phyloP scores from a whole-genome alignment of 2,797 vertebrate genomes.

The Babyrousa celebensis region DNA sequence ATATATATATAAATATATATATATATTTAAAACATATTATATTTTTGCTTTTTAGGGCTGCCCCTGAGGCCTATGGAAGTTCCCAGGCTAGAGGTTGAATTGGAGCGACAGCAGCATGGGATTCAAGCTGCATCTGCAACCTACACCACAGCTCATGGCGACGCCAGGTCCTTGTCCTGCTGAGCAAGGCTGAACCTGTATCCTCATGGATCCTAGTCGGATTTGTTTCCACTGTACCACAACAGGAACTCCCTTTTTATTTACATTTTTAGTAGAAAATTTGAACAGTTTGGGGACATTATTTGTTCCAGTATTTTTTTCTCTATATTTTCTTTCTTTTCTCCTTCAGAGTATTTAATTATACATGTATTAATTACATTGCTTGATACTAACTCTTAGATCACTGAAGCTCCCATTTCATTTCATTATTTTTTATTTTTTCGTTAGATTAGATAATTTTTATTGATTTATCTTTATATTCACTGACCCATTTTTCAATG shows the following conservation, averaged over 20 bases:
- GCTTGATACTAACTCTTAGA: neutral
- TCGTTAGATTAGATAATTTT: constrained; percentile 34
- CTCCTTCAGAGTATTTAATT: neutral
- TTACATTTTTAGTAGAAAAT: neutral
- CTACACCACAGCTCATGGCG: too few species aligned
- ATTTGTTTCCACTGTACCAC: too few species aligned
- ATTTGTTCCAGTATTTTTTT: neutral
- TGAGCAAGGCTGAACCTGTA: too few species aligned
- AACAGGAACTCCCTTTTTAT: neutral
- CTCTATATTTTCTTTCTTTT: neutral
- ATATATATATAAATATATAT: too few species aligned
- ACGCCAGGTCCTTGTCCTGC: too few species aligned
- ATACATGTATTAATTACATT: neutral
- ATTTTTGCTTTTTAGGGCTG: too few species aligned
- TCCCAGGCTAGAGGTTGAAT: too few species aligned
- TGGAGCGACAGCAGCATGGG: too few species aligned
- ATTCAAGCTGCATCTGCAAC: too few species aligned
- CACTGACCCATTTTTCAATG: neutral
- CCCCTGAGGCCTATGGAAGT: too few species aligned
- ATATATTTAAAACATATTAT: too few species aligned
- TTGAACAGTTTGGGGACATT: neutral
- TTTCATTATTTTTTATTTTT: neutral
- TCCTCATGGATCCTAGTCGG: too few species aligned
- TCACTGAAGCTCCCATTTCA: neutral
- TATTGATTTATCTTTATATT: neutral